A percentile compares a stretch with the other conserved stretches of the same genome.
Evolutionary conservation across 1,140 invertebrate genomes (phyloP).

Genomic region (Drosophila saltans): DNA sequence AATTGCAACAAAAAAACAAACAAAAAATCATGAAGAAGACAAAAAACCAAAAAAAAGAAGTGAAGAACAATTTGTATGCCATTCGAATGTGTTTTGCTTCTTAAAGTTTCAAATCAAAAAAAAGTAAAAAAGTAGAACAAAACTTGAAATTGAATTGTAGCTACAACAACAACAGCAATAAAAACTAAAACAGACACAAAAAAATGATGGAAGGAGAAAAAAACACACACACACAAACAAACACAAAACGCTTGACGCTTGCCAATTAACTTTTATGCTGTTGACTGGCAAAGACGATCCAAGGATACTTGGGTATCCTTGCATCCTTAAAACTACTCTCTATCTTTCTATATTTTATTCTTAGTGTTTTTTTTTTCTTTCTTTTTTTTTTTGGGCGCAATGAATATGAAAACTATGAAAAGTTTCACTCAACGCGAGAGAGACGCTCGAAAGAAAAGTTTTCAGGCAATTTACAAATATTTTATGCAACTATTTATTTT

Average conservation of each 20-base stretch:
- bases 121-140: constrained; percentile 2
- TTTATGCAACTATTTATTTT: constrained; percentile 67
- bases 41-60: constrained; percentile 1
- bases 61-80: no score
- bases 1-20: constrained; percentile 1
- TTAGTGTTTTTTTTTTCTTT: neutral
- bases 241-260: constrained; percentile 19
- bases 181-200: neutral
- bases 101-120: neutral
- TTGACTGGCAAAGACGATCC: constrained; percentile 32
- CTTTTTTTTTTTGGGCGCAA: constrained; percentile 29
- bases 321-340: neutral
- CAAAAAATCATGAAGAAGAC: neutral
- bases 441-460: constrained; percentile 42
- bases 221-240: neutral
- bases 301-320: neutral
- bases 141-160: neutral
- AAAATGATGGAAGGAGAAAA: neutral
- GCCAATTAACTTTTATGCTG: constrained; percentile 59
- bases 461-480: constrained; percentile 64
- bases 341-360: neutral
- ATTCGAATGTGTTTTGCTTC: neutral
- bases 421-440: constrained; percentile 43
- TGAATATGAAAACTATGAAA: constrained; percentile 65
- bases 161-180: no score